Base-by-base conservation (phyloP, 2,888 invertebrate genomes). In the Spilosoma lubricipeda region DNA sequence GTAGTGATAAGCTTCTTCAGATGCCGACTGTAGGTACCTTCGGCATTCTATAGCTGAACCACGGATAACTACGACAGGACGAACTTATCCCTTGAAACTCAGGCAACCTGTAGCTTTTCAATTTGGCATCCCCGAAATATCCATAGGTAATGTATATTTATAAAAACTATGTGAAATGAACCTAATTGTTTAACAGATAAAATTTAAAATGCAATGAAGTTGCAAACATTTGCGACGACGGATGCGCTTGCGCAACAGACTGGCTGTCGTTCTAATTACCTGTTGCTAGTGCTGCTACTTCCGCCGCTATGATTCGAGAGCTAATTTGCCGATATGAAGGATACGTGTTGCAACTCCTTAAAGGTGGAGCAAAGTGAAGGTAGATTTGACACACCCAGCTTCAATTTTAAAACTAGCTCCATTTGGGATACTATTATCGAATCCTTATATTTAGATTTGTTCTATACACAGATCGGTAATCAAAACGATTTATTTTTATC, bases 201-300 rank as follows among this genome's bases (percentile, higher is more conserved):
- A 74, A 70, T 15, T 23, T 36, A 63, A 71, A 65, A 20, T 52
- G 68, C 48, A 52, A 72, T 72, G 56, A 42, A 20, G 69, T 72
- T 70, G 70, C 27, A 42, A n/a, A 63, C n/a, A 72, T 70, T 74
- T 48, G 74, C 70, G 74, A 72, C 65, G 73, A 67, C 86, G 89
- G 89, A 88, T 85, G 88, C 84, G 80, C 75, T 88, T 87, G 86
- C 86, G 89, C 87, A 88, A 88, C 75, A 75, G 76, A 73, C 42
- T 77, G 77, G 76, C 75, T 77, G 85, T 82, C 84, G 85, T 79
- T 77, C 81, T 82, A 86, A 86, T 85, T 82, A 80, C 82, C 79
- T 79, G 36, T 56, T 64, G 67, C 67, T 77, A 77, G 78, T 73
- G 74, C 73, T 71, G 78, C 70, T 63, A 75, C 79, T 84, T 84